A percentile compares a stretch with the other conserved stretches of the same genome.
Conservation (phyloP, 2,113 vertebrate genomes). For the Leucosticte australis region DNA sequence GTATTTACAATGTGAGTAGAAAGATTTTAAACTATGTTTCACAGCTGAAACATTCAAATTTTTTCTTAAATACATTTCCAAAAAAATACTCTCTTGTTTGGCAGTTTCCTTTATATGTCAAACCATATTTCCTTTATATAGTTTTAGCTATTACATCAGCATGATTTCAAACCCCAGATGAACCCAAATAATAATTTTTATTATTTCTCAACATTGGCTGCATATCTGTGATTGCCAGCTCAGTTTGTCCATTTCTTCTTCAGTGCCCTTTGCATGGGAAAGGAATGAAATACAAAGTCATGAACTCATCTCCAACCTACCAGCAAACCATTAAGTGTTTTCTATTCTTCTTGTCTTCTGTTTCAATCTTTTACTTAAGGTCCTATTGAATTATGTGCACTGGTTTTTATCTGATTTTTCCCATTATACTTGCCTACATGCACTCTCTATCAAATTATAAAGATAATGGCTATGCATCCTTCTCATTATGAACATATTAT, state of each 20-base stretch:
- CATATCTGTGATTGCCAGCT: background rate
- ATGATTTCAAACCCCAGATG: background rate
- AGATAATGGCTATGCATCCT: background rate
- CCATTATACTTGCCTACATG: background rate
- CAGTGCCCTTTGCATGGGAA: background rate
- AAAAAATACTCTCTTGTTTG: background rate
- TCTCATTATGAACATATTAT: background rate
- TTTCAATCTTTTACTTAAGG: slow-evolving; percentile 1
- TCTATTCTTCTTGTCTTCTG: background rate
- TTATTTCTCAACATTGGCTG: background rate
- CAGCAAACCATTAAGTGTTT: background rate
- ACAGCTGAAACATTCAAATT: background rate
- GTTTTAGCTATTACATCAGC: background rate
- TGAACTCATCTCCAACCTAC: background rate
- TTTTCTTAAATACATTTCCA: background rate
- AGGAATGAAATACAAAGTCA: background rate
- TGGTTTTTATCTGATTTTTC: slow-evolving; percentile 5
- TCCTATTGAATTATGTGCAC: background rate
- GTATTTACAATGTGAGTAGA: background rate
- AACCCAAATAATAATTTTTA: background rate
- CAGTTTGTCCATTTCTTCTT: background rate
- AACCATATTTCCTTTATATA: background rate
- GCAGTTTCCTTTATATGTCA: background rate
- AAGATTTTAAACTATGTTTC: background rate
- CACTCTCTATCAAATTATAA: background rate